These are phyloP conservation scores for Trypoxylus dichotomus DNA, from an alignment of 1,140 invertebrate genomes.

Conservation along the genomic window DNA sequence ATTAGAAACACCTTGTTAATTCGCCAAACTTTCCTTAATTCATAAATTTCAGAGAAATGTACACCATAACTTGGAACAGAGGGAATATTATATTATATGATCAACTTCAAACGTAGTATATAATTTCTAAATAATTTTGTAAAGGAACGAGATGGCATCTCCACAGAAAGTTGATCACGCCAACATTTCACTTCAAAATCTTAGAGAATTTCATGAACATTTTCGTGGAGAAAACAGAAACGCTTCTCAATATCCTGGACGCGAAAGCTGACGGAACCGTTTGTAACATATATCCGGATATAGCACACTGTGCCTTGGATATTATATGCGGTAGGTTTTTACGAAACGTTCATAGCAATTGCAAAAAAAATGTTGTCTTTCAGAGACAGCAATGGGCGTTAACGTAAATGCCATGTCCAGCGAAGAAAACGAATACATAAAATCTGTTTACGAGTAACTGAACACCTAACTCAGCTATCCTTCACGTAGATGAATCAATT, in stretches of 20 bases:
- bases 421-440: slow-evolving; percentile 6
- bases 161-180: slow-evolving; percentile 80
- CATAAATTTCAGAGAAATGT: no score
- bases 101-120: no score
- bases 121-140: not conserved
- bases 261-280: slow-evolving; percentile 61
- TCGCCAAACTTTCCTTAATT: no score
- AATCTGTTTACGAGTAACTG: slow-evolving; percentile 9
- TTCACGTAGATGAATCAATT: not conserved
- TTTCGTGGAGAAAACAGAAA: slow-evolving; percentile 75
- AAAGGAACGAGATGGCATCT: slow-evolving; percentile 67
- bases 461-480: not conserved
- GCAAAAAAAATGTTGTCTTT: not conserved
- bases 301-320: slow-evolving; percentile 77
- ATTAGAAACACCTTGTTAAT: no score
- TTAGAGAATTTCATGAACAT: slow-evolving; percentile 82
- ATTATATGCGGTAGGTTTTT: slow-evolving; percentile 67
- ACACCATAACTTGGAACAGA: no score
- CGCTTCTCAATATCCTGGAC: slow-evolving; percentile 67
- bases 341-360: slow-evolving; percentile 19
- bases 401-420: slow-evolving; percentile 10
- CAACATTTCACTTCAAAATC: slow-evolving; percentile 89
- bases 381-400: slow-evolving; percentile 16
- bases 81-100: no score
- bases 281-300: slow-evolving; percentile 75